phyloP scores from a whole-genome alignment of 2,113 vertebrate genomes.

The Tragelaphus scriptus region DNA sequence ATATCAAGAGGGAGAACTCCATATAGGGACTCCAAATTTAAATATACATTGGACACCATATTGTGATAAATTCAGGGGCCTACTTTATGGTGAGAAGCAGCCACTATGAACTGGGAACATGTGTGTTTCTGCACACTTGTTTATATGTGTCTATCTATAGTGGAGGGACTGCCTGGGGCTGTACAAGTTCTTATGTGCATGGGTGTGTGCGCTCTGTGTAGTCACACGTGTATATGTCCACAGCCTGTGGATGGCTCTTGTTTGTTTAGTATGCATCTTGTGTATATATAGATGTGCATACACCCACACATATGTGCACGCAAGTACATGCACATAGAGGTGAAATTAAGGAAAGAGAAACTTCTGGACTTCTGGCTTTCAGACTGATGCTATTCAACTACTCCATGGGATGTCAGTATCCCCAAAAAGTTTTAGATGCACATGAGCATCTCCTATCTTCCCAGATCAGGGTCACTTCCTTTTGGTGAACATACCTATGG shows the following conservation, averaged over 20 bases:
- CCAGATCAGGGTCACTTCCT: neutral
- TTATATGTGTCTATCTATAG: neutral
- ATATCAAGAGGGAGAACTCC: neutral
- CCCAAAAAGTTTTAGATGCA: neutral
- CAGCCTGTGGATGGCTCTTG: neutral
- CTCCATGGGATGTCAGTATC: neutral
- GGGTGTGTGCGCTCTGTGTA: neutral
- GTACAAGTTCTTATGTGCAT: neutral
- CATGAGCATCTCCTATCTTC: neutral
- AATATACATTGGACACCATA: neutral
- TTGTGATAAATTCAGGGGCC: neutral
- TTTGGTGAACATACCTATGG: neutral
- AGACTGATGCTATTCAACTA: neutral
- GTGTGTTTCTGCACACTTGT: neutral
- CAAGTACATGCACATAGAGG: neutral
- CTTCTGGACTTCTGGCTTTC: neutral
- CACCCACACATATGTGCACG: rapidly evolving
- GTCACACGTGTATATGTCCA: neutral
- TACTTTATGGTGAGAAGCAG: neutral
- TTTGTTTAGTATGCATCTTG: neutral
- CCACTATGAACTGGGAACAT: neutral
- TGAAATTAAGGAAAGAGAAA: neutral
- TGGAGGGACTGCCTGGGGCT: neutral
- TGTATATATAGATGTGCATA: neutral
- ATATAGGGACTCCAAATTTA: neutral